phyloP scores from a whole-genome alignment of 2,888 invertebrate species.

The Atherix ibis region DNA sequence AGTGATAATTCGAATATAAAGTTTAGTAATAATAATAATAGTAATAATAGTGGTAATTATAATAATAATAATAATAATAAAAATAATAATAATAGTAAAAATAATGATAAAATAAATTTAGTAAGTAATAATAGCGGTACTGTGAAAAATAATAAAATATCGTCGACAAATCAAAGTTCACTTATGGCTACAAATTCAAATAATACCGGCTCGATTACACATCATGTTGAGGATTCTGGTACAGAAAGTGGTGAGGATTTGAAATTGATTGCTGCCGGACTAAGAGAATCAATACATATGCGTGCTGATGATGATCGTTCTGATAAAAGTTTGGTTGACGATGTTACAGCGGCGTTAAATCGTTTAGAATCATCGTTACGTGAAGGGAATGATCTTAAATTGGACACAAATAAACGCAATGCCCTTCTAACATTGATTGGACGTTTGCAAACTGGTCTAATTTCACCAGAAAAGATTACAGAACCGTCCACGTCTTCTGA shows the following conservation, averaged over 20 bases:
- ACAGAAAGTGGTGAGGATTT: conserved; percentile 56
- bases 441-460: conserved; percentile 45
- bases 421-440: conserved; percentile 54
- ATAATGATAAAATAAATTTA: conserved; percentile 15
- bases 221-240: conserved; percentile 44
- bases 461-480: conserved; percentile 24
- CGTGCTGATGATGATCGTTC: conserved; percentile 26
- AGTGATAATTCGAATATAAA: too few relatives aligned
- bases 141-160: background rate
- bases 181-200: conserved; percentile 11
- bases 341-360: conserved; percentile 60
- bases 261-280: conserved; percentile 36
- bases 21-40: conserved; percentile 9
- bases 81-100: conserved; percentile 7
- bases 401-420: conserved; percentile 37
- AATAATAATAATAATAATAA: conserved; percentile 20
- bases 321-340: conserved; percentile 50
- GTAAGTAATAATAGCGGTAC: conserved; percentile 11
- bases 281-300: conserved; percentile 36
- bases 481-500: conserved; percentile 14
- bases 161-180: background rate
- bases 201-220: conserved; percentile 12
- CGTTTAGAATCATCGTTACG: conserved; percentile 59
- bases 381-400: conserved; percentile 34
- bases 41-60: conserved; percentile 5